Percentiles rank a stretch among this genome's conserved stretches.
phyloP scores from a whole-genome alignment of 1,140 invertebrate species.

The Caenorhabditis tropicalis region DNA sequence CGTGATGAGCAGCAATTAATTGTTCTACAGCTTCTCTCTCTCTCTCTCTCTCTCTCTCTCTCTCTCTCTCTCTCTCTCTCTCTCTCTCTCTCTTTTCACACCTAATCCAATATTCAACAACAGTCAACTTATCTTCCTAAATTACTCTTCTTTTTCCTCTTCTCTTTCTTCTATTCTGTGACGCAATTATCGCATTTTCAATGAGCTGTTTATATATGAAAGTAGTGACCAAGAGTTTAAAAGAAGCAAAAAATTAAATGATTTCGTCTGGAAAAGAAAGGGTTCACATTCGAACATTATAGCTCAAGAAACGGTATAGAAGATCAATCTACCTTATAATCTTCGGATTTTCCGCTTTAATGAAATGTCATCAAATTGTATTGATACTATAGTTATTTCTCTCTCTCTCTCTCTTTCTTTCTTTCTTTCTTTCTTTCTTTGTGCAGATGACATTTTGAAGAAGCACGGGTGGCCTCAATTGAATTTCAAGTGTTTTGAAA shows the following conservation, averaged over 20 bases:
- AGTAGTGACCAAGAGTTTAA: not conserved
- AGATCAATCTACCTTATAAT: too few species aligned
- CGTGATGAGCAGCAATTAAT: slow-evolving; percentile 31
- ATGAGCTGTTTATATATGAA: slow-evolving; percentile 22
- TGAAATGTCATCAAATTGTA: too few species aligned
- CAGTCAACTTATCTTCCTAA: slow-evolving; percentile 6
- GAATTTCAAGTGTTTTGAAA: slow-evolving; percentile 43
- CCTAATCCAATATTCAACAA: slow-evolving; percentile 17
- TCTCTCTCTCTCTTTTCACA: not conserved
- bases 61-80: too few species aligned
- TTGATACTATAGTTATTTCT: too few species aligned
- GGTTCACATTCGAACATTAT: not conserved
- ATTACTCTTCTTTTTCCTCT: slow-evolving; percentile 3
- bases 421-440: not conserved
- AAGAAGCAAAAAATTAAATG: not conserved
- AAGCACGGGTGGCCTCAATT: slow-evolving; percentile 12
- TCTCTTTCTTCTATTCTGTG: slow-evolving; percentile 11
- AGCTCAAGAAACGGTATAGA: too few species aligned
- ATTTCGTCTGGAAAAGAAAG: not conserved
- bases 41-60: not conserved
- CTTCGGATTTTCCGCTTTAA: not conserved
- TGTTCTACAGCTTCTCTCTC: slow-evolving; percentile 5
- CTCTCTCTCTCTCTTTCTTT: too few species aligned
- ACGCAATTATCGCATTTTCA: slow-evolving; percentile 36
- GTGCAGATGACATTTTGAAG: slow-evolving; percentile 40